Evolutionary conservation across 1,140 invertebrate species (phyloP).

Genomic region (Pseudomyrmex cubaensis): DNA sequence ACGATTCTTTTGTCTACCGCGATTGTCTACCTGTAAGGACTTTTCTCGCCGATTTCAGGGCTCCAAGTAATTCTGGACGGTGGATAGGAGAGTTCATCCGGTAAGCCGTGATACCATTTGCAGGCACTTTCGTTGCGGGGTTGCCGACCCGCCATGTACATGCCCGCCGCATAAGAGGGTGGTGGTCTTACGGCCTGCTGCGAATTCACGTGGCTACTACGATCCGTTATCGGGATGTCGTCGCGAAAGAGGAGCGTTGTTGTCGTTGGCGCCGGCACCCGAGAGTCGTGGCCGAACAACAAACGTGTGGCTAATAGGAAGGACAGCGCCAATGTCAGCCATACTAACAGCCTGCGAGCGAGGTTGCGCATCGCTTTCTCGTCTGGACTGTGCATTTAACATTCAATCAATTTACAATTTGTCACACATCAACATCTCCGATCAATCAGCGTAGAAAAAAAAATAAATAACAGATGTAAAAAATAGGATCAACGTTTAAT

Average conservation of each 20-base stretch:
- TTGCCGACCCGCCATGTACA: slow-evolving; percentile 85
- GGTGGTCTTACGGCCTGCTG: slow-evolving; percentile 50
- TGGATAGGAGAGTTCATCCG: slow-evolving; percentile 85
- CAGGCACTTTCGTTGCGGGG: slow-evolving; percentile 87
- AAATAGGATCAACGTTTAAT: no score
- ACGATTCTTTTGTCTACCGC: not conserved
- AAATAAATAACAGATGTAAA: no score
- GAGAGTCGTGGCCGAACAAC: slow-evolving; percentile 68
- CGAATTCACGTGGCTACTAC: not conserved
- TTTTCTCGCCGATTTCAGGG: slow-evolving; percentile 86
- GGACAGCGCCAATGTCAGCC: slow-evolving; percentile 65
- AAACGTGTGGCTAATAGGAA: slow-evolving; percentile 73
- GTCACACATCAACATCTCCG: not conserved
- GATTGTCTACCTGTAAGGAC: slow-evolving; percentile 83
- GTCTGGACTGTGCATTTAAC: not conserved
- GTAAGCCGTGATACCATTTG: slow-evolving; percentile 88
- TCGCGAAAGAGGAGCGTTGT: slow-evolving; percentile 73
- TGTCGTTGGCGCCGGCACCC: slow-evolving; percentile 63
- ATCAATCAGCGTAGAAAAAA: no score
- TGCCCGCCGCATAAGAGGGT: slow-evolving; percentile 81
- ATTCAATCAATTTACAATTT: not conserved
- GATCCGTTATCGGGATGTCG: slow-evolving; percentile 62
- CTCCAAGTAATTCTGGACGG: slow-evolving; percentile 81
- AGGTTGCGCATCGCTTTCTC: slow-evolving; percentile 61
- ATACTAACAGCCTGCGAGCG: slow-evolving; percentile 69